phyloP scores from a whole-genome alignment of 2,797 vertebrate genomes.

The Sebastiscus tertius region DNA sequence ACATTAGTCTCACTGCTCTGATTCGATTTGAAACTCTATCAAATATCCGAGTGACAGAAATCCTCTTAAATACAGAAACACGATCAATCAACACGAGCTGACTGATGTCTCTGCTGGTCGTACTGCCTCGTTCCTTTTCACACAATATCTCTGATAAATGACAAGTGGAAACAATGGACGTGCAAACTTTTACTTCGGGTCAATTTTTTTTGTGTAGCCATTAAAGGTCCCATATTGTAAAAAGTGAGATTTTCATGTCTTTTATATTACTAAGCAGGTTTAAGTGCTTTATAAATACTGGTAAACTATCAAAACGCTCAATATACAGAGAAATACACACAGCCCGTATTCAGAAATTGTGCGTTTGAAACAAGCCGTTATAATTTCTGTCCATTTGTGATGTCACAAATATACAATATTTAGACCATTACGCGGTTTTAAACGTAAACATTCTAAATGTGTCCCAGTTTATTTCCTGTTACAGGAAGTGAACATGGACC shows the following conservation, averaged over 20 bases:
- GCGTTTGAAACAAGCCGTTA: too few relatives aligned
- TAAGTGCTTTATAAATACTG: too few relatives aligned
- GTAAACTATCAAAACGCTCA: too few relatives aligned
- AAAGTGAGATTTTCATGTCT: background rate
- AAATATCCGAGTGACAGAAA: conserved; percentile 43
- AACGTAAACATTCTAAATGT: too few relatives aligned
- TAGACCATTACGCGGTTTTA: too few relatives aligned
- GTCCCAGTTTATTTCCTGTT: too few relatives aligned
- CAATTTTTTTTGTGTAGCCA: background rate
- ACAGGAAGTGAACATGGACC: too few relatives aligned
- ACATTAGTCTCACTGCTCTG: conserved; percentile 23
- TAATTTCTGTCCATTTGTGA: too few relatives aligned
- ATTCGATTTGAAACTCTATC: conserved; percentile 54
- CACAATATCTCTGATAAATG: conserved; percentile 40
- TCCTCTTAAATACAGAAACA: conserved; percentile 23
- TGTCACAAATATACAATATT: too few relatives aligned
- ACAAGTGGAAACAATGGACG: background rate
- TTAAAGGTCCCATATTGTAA: background rate
- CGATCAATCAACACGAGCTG: conserved; percentile 49
- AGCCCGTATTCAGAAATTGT: too few relatives aligned
- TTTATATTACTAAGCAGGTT: too few relatives aligned
- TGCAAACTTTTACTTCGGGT: conserved; percentile 16
- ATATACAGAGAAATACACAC: too few relatives aligned
- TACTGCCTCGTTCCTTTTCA: conserved; percentile 19
- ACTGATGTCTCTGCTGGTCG: conserved; percentile 42